Conservation (phyloP, 2,888 invertebrate genomes). For the Cryptus armator region DNA sequence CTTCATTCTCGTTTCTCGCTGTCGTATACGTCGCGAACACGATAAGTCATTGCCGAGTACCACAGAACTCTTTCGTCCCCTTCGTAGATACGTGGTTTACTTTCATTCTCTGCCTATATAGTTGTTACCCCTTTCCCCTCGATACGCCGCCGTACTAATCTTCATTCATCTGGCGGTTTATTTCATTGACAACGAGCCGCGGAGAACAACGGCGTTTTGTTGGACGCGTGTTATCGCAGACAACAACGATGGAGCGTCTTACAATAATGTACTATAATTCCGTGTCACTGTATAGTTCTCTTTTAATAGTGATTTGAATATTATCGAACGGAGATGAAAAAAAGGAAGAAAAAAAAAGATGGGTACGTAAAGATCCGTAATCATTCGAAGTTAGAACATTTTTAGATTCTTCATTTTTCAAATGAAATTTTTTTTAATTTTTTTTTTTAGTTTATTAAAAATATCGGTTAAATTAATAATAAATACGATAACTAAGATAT, state of each 20-base stretch:
- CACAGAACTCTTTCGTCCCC: constrained; percentile 23
- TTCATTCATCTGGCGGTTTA: constrained; percentile 79
- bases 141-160: constrained; percentile 72
- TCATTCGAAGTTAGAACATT: not conserved
- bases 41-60: constrained; percentile 48
- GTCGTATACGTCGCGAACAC: constrained; percentile 30
- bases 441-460: too few relatives aligned
- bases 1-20: constrained; percentile 69
- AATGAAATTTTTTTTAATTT: too few relatives aligned
- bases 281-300: not conserved
- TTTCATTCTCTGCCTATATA: constrained; percentile 49
- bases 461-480: too few relatives aligned
- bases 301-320: not conserved
- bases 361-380: not conserved
- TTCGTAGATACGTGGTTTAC: constrained; percentile 16
- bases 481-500: not conserved
- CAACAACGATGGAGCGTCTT: constrained; percentile 43
- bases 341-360: not conserved
- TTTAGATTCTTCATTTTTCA: too few relatives aligned
- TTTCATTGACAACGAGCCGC: constrained; percentile 74
- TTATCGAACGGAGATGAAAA: not conserved
- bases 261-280: constrained; percentile 34
- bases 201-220: constrained; percentile 69
- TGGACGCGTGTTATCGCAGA: constrained; percentile 54
- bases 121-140: constrained; percentile 11